Percentiles rank a stretch among this genome's conserved stretches.
Conservation (phyloP, 2,113 vertebrate genomes). For the Indicator indicator region DNA sequence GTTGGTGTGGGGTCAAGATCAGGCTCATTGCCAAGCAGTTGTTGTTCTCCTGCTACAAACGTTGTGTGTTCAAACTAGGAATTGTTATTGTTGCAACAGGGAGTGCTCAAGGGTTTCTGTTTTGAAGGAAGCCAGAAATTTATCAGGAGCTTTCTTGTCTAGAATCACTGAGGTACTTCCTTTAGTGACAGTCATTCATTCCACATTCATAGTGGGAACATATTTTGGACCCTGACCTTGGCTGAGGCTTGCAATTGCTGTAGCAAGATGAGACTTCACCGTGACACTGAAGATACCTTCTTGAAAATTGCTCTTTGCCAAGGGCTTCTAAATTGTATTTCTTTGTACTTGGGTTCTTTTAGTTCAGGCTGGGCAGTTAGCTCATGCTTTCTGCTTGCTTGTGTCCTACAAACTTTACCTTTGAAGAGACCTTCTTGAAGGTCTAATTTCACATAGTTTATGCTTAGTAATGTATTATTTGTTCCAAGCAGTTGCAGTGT, state of each 20-base stretch:
- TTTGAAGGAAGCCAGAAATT: neutral
- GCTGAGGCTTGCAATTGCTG: neutral
- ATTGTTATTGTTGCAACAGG: neutral
- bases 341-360: neutral
- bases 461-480: neutral
- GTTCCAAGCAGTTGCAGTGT: neutral
- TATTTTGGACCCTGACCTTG: neutral
- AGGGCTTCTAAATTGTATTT: neutral
- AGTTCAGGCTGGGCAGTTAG: neutral
- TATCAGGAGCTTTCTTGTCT: neutral
- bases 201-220: fast-evolving
- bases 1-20: neutral
- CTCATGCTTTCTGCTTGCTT: neutral
- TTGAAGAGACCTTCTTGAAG: neutral
- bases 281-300: neutral
- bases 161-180: neutral
- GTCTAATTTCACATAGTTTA: fast-evolving
- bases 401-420: neutral
- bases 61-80: neutral
- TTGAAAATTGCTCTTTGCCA: neutral
- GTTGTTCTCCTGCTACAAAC: neutral
- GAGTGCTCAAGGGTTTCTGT: neutral
- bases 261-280: neutral
- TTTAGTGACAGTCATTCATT: neutral
- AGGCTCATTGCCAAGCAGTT: neutral